These are phyloP conservation scores for Drosophila athabasca DNA, from an alignment of 1,140 invertebrate species.

Conservation along the genomic window DNA sequence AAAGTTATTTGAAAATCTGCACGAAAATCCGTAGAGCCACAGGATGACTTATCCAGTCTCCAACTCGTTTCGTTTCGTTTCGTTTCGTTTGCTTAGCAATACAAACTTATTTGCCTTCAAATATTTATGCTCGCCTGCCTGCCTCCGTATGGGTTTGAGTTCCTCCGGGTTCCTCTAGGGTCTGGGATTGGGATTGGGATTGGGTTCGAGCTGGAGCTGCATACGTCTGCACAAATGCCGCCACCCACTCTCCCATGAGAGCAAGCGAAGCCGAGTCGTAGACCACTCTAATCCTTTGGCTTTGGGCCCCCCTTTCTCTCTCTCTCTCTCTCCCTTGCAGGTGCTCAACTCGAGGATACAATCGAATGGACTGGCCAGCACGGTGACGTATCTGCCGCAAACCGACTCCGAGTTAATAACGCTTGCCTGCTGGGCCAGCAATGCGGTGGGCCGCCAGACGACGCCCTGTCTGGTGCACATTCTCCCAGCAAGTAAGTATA, in stretches of 20 bases:
- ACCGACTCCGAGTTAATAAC: slow-evolving; percentile 90
- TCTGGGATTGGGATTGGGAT: slow-evolving; percentile 13
- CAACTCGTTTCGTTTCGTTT: slow-evolving; percentile 54
- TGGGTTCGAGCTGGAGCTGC: slow-evolving; percentile 16
- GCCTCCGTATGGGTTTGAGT: slow-evolving; percentile 8
- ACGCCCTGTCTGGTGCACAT: slow-evolving; percentile 92
- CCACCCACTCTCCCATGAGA: too few relatives aligned
- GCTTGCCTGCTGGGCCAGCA: slow-evolving; percentile 93
- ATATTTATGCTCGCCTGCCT: slow-evolving; percentile 61
- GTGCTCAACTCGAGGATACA: slow-evolving; percentile 85
- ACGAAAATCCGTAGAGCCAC: slow-evolving; percentile 50
- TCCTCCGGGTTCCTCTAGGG: background rate
- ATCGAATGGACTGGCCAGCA: slow-evolving; percentile 88
- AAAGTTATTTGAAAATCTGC: slow-evolving; percentile 78
- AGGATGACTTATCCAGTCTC: slow-evolving; percentile 44
- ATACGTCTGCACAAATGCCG: slow-evolving; percentile 43
- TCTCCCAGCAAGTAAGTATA: slow-evolving; percentile 89
- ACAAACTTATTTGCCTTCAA: slow-evolving; percentile 77
- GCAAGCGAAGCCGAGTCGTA: too few relatives aligned
- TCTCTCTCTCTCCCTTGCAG: slow-evolving; percentile 69
- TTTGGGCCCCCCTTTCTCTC: slow-evolving; percentile 20
- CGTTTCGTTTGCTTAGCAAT: slow-evolving; percentile 70
- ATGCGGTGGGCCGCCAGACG: slow-evolving; percentile 91
- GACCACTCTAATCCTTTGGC: slow-evolving; percentile 47
- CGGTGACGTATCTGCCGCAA: slow-evolving; percentile 87